phyloP scores from a whole-genome alignment of 2,888 invertebrate genomes.

The Harpalus rufipes region DNA sequence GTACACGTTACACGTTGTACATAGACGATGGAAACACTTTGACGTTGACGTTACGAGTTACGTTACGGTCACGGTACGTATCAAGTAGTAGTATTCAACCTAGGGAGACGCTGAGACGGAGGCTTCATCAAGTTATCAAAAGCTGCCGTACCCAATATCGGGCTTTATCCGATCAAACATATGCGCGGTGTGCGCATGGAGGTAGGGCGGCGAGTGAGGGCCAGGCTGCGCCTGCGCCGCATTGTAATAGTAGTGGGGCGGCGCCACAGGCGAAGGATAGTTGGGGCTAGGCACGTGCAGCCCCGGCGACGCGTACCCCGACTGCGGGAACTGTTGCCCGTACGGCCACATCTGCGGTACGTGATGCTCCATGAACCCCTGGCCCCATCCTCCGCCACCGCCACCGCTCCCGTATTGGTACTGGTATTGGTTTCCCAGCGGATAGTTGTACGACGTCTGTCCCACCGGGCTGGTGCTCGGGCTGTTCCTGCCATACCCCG shows the following conservation, averaged over 20 bases:
- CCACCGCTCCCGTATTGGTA: not conserved
- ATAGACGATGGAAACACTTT: constrained; percentile 43
- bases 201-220: constrained; percentile 74
- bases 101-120: not conserved
- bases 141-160: constrained; percentile 79
- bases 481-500: constrained; percentile 71
- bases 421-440: constrained; percentile 69
- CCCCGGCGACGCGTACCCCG: constrained; percentile 77
- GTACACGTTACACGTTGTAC: constrained; percentile 55
- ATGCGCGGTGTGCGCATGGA: constrained; percentile 70
- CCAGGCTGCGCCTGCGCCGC: constrained; percentile 73
- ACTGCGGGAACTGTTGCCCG: constrained; percentile 73
- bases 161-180: constrained; percentile 79
- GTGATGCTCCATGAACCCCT: constrained; percentile 77
- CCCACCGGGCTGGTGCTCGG: constrained; percentile 75
- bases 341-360: constrained; percentile 76
- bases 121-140: constrained; percentile 73
- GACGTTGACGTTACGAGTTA: constrained; percentile 23
- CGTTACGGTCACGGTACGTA: constrained; percentile 44
- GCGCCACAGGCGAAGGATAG: constrained; percentile 77
- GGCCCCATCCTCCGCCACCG: constrained; percentile 53
- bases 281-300: constrained; percentile 85
- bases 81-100: constrained; percentile 33
- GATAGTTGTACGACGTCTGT: constrained; percentile 71
- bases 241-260: constrained; percentile 76